These are phyloP conservation scores for Chrysaora quinquecirrha DNA, from an alignment of 30 jellyfish, hydroid and myxozoan species.

Conservation along the genomic window DNA sequence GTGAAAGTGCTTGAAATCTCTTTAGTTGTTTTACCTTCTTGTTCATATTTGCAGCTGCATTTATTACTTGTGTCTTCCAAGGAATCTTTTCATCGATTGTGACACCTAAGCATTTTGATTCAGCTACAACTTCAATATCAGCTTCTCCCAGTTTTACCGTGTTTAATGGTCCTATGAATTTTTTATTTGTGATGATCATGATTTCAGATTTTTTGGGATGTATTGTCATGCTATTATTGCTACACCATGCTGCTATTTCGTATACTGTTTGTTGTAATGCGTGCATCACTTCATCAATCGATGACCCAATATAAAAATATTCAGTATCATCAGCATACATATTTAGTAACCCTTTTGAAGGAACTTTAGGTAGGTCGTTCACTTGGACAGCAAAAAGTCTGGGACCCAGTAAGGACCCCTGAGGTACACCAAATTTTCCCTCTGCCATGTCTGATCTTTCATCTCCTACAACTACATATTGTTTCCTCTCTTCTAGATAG, in stretches of 20 bases:
- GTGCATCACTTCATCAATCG: conserved; percentile 25
- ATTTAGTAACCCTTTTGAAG: conserved; percentile 21
- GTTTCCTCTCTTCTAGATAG: conserved; percentile 38
- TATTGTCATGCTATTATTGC: conserved; percentile 1
- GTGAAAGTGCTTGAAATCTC: conserved; percentile 35
- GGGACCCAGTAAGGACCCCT: conserved; percentile 37
- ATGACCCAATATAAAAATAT: conserved; percentile 9
- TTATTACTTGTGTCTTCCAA: background rate
- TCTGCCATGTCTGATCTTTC: conserved; percentile 24
- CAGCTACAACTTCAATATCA: conserved; percentile 25
- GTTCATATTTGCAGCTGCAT: conserved; percentile 30
- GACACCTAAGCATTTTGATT: conserved; percentile 26
- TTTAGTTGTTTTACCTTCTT: conserved; percentile 29
- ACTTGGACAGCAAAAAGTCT: conserved; percentile 32
- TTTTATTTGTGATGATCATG: conserved; percentile 16
- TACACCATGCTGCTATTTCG: conserved; percentile 19
- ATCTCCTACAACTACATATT: conserved; percentile 38
- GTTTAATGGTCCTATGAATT: conserved; percentile 31
- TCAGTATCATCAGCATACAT: conserved; percentile 49
- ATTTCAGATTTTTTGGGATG: conserved; percentile 3
- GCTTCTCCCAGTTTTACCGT: conserved; percentile 7
- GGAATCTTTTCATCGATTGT: background rate
- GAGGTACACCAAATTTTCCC: conserved; percentile 53
- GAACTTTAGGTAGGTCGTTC: conserved; percentile 60
- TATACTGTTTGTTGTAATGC: conserved; percentile 4